These are phyloP conservation scores for Pangasius sanitwongsei DNA, from an alignment of 2,797 vertebrate species.

Conservation along the genomic window DNA sequence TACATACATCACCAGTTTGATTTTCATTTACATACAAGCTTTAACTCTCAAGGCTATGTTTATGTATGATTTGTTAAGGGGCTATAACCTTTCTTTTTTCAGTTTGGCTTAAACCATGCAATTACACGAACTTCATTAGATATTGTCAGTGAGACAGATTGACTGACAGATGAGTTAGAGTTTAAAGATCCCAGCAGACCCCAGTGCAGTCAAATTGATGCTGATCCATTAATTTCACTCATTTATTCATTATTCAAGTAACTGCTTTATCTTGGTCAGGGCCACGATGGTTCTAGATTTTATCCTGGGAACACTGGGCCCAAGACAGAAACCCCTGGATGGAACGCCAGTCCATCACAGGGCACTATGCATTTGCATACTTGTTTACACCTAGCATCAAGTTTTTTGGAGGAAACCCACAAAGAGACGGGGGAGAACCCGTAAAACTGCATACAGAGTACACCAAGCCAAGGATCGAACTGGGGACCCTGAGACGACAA, in stretches of 20 bases:
- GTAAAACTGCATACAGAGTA: background rate
- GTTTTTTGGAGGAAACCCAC: background rate
- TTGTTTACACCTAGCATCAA: background rate
- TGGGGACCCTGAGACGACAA: background rate
- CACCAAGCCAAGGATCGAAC: background rate
- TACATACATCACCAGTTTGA: background rate
- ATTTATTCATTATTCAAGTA: background rate
- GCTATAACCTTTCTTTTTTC: background rate
- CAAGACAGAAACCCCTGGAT: background rate
- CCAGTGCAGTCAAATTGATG: background rate
- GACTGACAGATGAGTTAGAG: background rate
- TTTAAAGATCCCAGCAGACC: background rate
- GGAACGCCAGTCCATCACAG: too few relatives aligned
- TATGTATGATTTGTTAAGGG: background rate
- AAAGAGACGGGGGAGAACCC: background rate
- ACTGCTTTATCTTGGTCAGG: background rate
- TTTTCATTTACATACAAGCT: background rate
- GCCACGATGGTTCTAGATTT: background rate
- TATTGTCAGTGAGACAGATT: background rate
- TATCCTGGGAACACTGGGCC: background rate
- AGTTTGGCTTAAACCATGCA: background rate
- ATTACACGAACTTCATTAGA: background rate
- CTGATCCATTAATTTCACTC: background rate
- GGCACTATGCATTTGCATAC: background rate
- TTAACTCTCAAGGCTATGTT: background rate